Conservation (phyloP, 2,888 invertebrate species). For the Epiblema foenella region DNA sequence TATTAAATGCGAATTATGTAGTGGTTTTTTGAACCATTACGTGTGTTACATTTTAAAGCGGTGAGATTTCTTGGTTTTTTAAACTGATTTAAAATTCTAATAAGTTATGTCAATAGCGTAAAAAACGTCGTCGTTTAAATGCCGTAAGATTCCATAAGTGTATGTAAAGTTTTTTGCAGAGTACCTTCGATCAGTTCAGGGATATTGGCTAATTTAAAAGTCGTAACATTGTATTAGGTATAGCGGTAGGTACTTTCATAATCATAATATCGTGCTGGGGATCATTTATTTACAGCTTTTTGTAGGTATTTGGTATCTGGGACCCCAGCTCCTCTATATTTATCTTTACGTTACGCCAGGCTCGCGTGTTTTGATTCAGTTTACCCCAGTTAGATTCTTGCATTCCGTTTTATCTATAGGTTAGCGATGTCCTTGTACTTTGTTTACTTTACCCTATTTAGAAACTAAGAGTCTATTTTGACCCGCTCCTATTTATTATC, state of each 20-base stretch:
- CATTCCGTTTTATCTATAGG: too few species aligned
- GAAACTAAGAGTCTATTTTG: neutral
- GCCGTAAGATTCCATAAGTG: constrained; percentile 5
- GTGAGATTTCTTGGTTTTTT: neutral
- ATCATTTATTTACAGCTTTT: neutral
- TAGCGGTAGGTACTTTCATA: neutral
- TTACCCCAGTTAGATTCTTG: neutral
- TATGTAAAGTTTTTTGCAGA: neutral
- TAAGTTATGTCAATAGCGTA: constrained; percentile 13
- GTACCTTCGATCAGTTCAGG: neutral
- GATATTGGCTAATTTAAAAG: neutral
- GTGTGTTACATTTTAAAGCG: constrained; percentile 25
- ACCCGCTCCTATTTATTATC: neutral
- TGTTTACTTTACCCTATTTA: neutral
- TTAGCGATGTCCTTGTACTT: too few species aligned
- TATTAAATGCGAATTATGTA: constrained; percentile 44
- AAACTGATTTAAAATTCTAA: constrained; percentile 26
- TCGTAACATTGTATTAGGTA: neutral
- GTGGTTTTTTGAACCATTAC: constrained; percentile 37
- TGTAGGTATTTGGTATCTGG: neutral
- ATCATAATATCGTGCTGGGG: neutral
- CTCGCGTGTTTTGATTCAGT: neutral
- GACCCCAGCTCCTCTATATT: too few species aligned
- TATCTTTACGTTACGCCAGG: neutral
- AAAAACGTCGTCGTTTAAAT: neutral